Evolutionary conservation across 2,113 vertebrate species (phyloP).

Genomic region (Rhea pennata): DNA sequence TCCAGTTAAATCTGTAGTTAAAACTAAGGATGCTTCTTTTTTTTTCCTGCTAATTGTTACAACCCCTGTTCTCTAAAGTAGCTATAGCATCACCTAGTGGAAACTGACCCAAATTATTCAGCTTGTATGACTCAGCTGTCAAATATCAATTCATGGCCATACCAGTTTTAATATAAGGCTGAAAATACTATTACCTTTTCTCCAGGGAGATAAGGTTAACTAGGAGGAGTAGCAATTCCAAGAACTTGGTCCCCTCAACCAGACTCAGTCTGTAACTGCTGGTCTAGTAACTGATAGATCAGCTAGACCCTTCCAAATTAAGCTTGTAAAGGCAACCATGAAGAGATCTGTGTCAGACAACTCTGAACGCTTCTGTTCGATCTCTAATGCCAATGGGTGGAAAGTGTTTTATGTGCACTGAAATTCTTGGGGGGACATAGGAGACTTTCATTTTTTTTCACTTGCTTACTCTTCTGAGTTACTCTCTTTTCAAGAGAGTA

Average conservation of each 20-base stretch:
- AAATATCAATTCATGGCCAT: background rate
- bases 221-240: background rate
- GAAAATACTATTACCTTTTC: background rate
- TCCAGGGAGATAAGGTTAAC: background rate
- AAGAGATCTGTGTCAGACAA: background rate
- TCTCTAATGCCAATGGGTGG: background rate
- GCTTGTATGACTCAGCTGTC: background rate
- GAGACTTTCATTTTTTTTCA: fast-evolving
- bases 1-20: background rate
- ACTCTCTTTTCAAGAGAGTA: background rate
- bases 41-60: background rate
- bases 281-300: background rate
- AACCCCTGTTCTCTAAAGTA: background rate
- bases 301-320: background rate
- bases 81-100: constrained; percentile 6
- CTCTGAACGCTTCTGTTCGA: background rate
- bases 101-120: background rate
- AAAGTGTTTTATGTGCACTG: background rate
- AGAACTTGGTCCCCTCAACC: background rate
- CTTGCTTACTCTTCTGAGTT: background rate
- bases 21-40: background rate
- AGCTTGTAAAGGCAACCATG: background rate
- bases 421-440: background rate
- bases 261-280: background rate
- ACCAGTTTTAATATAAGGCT: background rate